Evolutionary conservation across 2,888 invertebrate species (phyloP).

Genomic region (Dorcus hopei): DNA sequence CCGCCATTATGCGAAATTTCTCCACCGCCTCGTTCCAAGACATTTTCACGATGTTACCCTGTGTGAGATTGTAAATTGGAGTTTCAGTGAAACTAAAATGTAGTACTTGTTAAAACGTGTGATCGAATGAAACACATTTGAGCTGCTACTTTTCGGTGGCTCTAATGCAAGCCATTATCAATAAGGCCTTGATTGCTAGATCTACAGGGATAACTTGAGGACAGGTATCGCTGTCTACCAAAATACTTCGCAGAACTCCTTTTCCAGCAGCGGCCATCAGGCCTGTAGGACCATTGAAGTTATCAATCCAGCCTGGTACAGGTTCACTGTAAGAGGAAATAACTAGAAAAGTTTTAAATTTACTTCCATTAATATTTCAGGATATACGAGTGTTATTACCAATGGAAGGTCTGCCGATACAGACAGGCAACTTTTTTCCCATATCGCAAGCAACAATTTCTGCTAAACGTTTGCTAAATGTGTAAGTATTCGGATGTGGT

Average conservation of each 20-base stretch:
- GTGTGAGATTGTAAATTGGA: conserved; percentile 11
- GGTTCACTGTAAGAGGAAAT: conserved; percentile 76
- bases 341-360: conserved; percentile 41
- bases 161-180: conserved; percentile 39
- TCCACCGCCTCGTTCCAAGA: conserved; percentile 80
- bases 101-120: neutral
- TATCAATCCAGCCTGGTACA: conserved; percentile 86
- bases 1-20: conserved; percentile 56
- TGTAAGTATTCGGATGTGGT: conserved; percentile 13
- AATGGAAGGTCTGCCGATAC: neutral
- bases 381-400: neutral
- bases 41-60: conserved; percentile 37
- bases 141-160: neutral
- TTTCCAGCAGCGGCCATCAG: conserved; percentile 76
- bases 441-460: conserved; percentile 8
- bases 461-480: conserved; percentile 7
- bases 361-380: neutral
- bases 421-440: conserved; percentile 3
- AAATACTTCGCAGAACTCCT: conserved; percentile 82
- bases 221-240: conserved; percentile 59
- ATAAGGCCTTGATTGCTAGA: conserved; percentile 74
- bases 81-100: conserved; percentile 3
- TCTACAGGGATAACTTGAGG: conserved; percentile 79
- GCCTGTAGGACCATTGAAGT: conserved; percentile 86
- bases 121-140: neutral